Conservation (phyloP, 2,113 vertebrate genomes). For the Oceanites oceanicus region DNA sequence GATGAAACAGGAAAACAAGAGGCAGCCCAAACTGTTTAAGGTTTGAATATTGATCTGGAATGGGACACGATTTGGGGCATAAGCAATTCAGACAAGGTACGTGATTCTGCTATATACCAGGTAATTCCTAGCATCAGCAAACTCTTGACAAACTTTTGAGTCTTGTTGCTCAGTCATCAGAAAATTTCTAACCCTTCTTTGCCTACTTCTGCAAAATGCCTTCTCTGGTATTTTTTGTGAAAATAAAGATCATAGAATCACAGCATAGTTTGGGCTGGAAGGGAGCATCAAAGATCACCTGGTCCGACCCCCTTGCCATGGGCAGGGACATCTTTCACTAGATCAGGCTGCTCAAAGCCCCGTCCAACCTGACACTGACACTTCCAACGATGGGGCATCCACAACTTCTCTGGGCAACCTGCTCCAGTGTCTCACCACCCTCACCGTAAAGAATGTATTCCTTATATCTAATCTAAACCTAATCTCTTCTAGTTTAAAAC, state of each 20-base stretch:
- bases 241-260: not conserved
- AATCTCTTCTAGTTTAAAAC: not conserved
- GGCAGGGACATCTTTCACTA: not conserved
- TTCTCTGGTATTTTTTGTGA: not conserved
- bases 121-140: not conserved
- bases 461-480: not conserved
- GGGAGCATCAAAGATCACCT: no score
- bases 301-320: accelerated
- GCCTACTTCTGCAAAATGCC: not conserved
- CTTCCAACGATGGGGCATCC: not conserved
- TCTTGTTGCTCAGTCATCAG: not conserved
- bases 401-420: not conserved
- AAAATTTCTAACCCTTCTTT: not conserved
- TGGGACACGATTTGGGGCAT: accelerated
- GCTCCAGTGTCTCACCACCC: not conserved
- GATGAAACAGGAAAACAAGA: not conserved
- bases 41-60: not conserved
- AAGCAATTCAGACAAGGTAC: not conserved
- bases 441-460: not conserved
- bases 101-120: not conserved
- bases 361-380: not conserved
- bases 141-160: not conserved
- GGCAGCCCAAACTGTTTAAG: not conserved
- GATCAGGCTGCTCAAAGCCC: not conserved
- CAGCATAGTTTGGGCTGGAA: not conserved